Evolutionary conservation across 2,113 vertebrate genomes (phyloP), one percentile per base, ranked within the genome.

Genomic region (Petaurus breviceps): DNA sequence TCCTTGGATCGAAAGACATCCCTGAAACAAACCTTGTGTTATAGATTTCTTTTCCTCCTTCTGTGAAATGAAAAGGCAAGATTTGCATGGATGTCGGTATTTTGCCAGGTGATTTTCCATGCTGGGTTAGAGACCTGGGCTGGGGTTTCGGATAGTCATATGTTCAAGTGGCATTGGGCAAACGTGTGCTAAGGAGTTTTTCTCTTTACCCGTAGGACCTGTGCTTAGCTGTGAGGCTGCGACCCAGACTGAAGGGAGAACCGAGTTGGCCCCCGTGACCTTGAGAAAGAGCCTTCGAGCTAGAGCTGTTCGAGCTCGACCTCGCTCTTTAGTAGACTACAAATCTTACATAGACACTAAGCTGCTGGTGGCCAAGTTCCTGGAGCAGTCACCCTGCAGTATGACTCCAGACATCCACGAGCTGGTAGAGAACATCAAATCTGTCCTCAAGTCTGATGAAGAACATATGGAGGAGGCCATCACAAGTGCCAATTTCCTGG

Each of bases 381-480:
- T 99, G 89, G 98, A 99, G 97, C 99, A 99, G 95, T 98, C 99
- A 0, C 98, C 98, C 6, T 98, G 98, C 98, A 98, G 97, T 8
- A 98, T 99, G 98, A 98, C 98, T 22, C 98, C 99, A 0, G 99
- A 99, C 96, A 97, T 99, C 91, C 98, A 98, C 0, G 98, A 99
- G 94, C 98, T 99, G 47, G 98, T 99, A 90, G 99, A 99, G 97
- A 99, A 98, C 95, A 99, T 98, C 61, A 99, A 99, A 31, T 98
- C 98, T 0, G 98, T 99, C n/a, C 97, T 99, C 96, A 99, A 99
- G 97, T 99, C 99, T 0, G 99, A 99, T 10, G 98, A 99, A 97
- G 98, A 99, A 89, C 98, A 99, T 94, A 99, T 99, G 99, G 99
- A 99, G 89, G 99, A 99, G 98, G 99, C 98, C 4, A 98, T 99